These are phyloP conservation scores for Dysidea cf. avara DNA, from an alignment of 37 sponge, comb jelly and placozoan genomes.

Conservation along the genomic window DNA sequence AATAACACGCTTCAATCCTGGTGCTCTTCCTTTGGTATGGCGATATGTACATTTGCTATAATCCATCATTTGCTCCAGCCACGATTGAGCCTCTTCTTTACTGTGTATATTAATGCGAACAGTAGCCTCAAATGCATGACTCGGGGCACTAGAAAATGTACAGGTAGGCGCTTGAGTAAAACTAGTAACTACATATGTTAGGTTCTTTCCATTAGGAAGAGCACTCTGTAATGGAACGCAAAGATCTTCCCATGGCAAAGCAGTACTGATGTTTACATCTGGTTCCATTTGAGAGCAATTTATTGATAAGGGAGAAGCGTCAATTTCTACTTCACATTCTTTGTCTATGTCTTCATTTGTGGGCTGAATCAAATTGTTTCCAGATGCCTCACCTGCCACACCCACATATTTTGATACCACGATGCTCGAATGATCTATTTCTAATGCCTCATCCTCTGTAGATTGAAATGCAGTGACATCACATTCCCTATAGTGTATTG, in stretches of 20 bases:
- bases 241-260: background rate
- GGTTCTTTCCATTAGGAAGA: background rate
- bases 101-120: slow-evolving; percentile 5
- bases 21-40: background rate
- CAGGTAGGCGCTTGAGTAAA: background rate
- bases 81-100: slow-evolving; percentile 12
- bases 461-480: too few relatives aligned
- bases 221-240: background rate
- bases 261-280: too few relatives aligned
- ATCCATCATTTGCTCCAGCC: slow-evolving; percentile 11
- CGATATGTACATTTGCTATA: slow-evolving; percentile 28
- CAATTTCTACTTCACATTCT: too few relatives aligned
- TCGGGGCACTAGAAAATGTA: slow-evolving; percentile 16
- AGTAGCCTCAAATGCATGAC: slow-evolving; percentile 1
- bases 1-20: slow-evolving; percentile 11
- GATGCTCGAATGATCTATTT: too few relatives aligned
- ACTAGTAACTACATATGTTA: slow-evolving; percentile 3
- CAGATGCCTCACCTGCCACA: too few relatives aligned
- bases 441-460: too few relatives aligned
- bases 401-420: too few relatives aligned
- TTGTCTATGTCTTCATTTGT: too few relatives aligned
- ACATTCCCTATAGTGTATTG: too few relatives aligned
- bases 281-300: too few relatives aligned
- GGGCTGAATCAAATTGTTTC: too few relatives aligned
- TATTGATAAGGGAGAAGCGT: too few relatives aligned